These are phyloP conservation scores for Idaea straminata DNA, from an alignment of 2,888 invertebrate species.

Conservation along the genomic window DNA sequence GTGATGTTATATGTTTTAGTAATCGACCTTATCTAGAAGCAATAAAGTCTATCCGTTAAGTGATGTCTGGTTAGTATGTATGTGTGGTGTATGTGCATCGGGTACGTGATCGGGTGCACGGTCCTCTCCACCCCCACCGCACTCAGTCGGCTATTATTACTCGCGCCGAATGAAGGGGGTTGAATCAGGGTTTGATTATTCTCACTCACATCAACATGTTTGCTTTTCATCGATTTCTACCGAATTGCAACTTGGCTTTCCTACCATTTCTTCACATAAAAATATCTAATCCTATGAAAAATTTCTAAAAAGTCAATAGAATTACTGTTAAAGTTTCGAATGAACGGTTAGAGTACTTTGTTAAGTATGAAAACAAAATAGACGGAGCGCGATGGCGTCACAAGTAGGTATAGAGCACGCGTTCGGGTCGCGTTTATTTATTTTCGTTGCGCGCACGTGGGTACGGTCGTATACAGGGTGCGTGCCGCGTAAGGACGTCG, in stretches of 20 bases:
- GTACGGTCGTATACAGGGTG: slow-evolving; percentile 43
- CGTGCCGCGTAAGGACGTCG: slow-evolving; percentile 45
- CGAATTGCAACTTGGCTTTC: slow-evolving; percentile 14
- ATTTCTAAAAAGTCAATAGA: background rate
- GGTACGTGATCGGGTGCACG: slow-evolving; percentile 58
- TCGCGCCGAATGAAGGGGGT: slow-evolving; percentile 54
- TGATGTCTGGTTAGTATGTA: slow-evolving; percentile 13
- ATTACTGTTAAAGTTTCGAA: background rate
- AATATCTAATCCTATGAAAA: background rate
- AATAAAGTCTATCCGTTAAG: slow-evolving; percentile 18
- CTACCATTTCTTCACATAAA: background rate
- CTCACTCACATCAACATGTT: slow-evolving; percentile 75
- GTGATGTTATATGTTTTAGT: slow-evolving; percentile 19
- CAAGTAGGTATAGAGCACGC: slow-evolving; percentile 21
- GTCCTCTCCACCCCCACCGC: slow-evolving; percentile 45
- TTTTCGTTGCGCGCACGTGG: slow-evolving; percentile 56
- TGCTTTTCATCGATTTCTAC: slow-evolving; percentile 70
- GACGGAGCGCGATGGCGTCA: slow-evolving; percentile 12
- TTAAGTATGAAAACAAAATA: background rate
- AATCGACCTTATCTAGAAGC: slow-evolving; percentile 21
- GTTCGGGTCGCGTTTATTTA: slow-evolving; percentile 46
- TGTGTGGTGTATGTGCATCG: slow-evolving; percentile 35
- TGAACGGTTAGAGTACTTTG: background rate
- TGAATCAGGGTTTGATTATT: slow-evolving; percentile 69
- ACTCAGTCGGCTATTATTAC: slow-evolving; percentile 60